Conservation (phyloP, 2,888 invertebrate genomes). For the Sarcophaga rosellei region DNA sequence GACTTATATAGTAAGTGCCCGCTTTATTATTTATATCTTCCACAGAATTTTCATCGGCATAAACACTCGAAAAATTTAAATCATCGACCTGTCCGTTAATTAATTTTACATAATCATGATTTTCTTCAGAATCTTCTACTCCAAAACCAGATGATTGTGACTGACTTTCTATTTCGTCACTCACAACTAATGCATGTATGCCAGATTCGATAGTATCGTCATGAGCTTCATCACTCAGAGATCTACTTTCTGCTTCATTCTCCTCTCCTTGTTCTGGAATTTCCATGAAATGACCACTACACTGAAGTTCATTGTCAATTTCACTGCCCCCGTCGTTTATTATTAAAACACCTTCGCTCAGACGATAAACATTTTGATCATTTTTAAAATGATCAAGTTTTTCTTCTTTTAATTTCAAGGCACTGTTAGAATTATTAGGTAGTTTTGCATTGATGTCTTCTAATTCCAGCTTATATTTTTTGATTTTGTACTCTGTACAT, state of each 20-base stretch:
- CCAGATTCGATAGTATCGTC: constrained; percentile 64
- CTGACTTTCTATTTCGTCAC: constrained; percentile 54
- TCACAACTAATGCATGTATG: constrained; percentile 42
- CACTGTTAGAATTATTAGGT: neutral
- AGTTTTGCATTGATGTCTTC: neutral
- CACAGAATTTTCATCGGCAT: constrained; percentile 64
- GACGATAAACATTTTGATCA: constrained; percentile 19
- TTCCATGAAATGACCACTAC: constrained; percentile 29
- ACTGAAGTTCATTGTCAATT: constrained; percentile 40
- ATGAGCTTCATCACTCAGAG: constrained; percentile 50
- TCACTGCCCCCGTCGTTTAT: constrained; percentile 39
- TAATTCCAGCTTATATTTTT: neutral
- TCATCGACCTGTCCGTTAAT: constrained; percentile 67
- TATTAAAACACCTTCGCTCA: constrained; percentile 40
- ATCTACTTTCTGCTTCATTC: neutral
- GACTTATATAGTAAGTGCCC: constrained; percentile 31
- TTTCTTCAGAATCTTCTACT: constrained; percentile 61
- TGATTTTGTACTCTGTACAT: neutral
- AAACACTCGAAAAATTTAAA: constrained; percentile 44
- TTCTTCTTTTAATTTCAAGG: constrained; percentile 9
- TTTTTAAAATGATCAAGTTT: neutral
- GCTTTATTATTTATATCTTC: constrained; percentile 38
- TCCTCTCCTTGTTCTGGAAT: constrained; percentile 4
- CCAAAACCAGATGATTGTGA: constrained; percentile 39
- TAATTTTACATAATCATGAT: constrained; percentile 70